Percentiles rank a stretch among this genome's conserved stretches.
phyloP scores from a whole-genome alignment of 92 coral and sea anemone genomes.

The Porites cylindrica region DNA sequence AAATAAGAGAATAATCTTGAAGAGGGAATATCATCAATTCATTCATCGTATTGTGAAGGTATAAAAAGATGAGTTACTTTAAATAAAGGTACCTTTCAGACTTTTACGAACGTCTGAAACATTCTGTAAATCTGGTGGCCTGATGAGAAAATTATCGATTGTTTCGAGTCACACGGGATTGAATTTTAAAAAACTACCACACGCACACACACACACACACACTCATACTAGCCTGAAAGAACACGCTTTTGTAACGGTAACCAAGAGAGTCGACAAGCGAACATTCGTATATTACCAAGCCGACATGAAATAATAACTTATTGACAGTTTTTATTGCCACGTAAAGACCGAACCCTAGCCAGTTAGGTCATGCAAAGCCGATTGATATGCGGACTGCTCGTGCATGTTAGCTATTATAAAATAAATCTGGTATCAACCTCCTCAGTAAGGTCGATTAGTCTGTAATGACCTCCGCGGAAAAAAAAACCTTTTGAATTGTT shows the following conservation, averaged over 20 bases:
- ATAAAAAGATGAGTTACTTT: background rate
- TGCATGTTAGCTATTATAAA: background rate
- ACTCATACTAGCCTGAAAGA: too few species aligned
- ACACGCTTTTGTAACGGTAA: too few species aligned
- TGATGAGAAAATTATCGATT: too few species aligned
- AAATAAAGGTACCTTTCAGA: too few species aligned
- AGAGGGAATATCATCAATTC: background rate
- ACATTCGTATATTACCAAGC: background rate
- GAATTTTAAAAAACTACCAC: too few species aligned
- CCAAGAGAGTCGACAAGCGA: background rate
- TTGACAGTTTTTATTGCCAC: background rate
- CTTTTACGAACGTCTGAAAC: too few species aligned
- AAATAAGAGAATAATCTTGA: background rate
- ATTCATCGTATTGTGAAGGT: background rate
- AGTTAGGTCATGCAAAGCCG: background rate
- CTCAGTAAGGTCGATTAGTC: too few species aligned
- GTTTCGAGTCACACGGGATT: too few species aligned
- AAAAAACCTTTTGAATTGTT: too few species aligned
- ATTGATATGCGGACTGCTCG: background rate
- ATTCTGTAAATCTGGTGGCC: too few species aligned
- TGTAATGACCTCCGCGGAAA: too few species aligned
- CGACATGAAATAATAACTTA: background rate
- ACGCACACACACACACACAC: too few species aligned
- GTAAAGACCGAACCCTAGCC: background rate
- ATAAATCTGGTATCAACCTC: background rate